phyloP scores from a whole-genome alignment of 2,797 vertebrate genomes.

The Spinus olivaceus region DNA sequence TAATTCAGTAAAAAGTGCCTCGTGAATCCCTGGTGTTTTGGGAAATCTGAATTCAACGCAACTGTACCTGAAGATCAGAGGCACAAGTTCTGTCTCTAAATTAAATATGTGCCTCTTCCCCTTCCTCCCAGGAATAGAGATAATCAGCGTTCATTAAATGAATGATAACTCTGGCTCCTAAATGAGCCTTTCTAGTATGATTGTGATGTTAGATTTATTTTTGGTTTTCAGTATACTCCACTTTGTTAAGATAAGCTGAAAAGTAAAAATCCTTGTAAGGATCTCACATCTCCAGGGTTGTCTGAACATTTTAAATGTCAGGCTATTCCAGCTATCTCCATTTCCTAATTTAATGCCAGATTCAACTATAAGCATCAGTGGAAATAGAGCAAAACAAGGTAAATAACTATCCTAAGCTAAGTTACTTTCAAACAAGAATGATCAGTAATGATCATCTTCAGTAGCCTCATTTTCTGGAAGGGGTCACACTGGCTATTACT shows the following conservation, averaged over 20 bases:
- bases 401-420: neutral
- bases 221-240: neutral
- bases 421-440: neutral
- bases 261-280: neutral
- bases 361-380: neutral
- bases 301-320: neutral
- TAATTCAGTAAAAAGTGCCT: neutral
- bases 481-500: neutral
- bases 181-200: neutral
- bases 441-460: neutral
- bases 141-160: conserved; percentile 7
- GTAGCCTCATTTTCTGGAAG: neutral
- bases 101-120: neutral
- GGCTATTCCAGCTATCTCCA: neutral
- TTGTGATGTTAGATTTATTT: neutral
- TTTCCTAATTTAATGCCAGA: neutral
- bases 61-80: neutral
- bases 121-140: neutral
- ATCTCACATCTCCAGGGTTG: neutral
- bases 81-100: neutral
- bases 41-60: conserved; percentile 1
- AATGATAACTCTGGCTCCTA: neutral
- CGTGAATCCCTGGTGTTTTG: neutral
- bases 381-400: neutral
- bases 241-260: neutral